Evolutionary conservation across 2,113 vertebrate species (phyloP).

Genomic region (Numenius arquata): DNA sequence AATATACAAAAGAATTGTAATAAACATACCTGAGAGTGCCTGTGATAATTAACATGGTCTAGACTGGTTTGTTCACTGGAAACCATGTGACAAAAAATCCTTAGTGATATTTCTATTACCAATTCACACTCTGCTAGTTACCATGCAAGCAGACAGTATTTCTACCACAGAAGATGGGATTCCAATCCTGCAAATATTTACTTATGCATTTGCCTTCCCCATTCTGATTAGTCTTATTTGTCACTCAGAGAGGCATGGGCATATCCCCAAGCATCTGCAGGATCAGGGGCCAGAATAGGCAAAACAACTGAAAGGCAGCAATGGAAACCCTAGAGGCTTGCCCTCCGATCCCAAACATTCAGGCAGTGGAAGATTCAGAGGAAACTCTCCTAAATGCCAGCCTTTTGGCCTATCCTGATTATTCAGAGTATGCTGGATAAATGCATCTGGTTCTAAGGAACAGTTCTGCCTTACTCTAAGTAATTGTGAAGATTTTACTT

Average conservation of each 20-base stretch:
- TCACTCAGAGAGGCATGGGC: neutral
- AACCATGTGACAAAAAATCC: neutral
- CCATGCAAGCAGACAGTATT: neutral
- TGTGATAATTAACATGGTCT: neutral
- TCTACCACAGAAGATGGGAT: neutral
- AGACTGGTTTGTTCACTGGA: neutral
- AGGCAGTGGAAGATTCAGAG: neutral
- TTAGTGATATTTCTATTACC: neutral
- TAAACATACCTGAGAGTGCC: neutral
- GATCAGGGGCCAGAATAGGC: neutral
- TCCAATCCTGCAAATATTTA: neutral
- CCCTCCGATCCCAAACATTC: neutral
- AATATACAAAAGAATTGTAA: neutral
- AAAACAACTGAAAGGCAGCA: neutral
- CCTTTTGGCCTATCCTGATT: neutral
- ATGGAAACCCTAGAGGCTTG: neutral
- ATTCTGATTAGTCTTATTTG: neutral
- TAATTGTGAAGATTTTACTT: neutral
- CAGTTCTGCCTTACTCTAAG: neutral
- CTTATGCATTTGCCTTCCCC: neutral
- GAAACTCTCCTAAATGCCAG: neutral
- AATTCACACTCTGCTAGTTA: neutral
- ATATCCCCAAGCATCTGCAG: neutral
- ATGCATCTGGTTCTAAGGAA: neutral
- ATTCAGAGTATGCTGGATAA: neutral